phyloP scores from a whole-genome alignment of 2,888 invertebrate genomes.

The Hyalella azteca region DNA sequence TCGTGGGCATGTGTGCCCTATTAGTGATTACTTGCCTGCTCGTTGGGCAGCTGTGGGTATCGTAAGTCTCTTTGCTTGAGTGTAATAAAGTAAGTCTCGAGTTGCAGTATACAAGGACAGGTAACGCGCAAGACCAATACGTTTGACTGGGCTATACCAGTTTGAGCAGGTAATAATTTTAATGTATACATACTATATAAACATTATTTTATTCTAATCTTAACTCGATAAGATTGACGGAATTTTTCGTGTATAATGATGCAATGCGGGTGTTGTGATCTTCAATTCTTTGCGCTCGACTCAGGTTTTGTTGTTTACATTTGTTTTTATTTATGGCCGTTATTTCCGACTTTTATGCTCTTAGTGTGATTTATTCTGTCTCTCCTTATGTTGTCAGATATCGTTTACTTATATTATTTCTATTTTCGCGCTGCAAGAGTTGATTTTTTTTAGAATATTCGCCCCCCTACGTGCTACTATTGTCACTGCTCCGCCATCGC shows the following conservation, averaged over 20 bases:
- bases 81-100: neutral
- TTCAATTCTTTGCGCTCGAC: neutral
- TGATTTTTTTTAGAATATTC: too few species aligned
- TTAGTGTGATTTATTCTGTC: neutral
- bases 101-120: slow-evolving; percentile 15
- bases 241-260: slow-evolving; percentile 32
- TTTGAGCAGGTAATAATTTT: slow-evolving; percentile 27
- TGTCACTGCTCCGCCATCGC: too few species aligned
- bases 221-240: neutral
- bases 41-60: neutral
- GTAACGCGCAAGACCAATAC: slow-evolving; percentile 14
- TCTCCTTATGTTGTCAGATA: neutral
- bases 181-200: slow-evolving; percentile 16
- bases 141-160: neutral
- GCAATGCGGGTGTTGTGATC: slow-evolving; percentile 34
- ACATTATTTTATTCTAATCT: slow-evolving; percentile 32
- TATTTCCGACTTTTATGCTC: neutral
- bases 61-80: neutral
- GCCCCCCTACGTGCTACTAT: too few species aligned
- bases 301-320: slow-evolving; percentile 18
- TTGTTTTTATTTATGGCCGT: neutral
- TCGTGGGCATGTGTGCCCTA: too few species aligned
- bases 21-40: too few species aligned
- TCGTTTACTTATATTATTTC: neutral
- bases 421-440: too few species aligned